Percentiles rank a stretch among this genome's conserved stretches.
These are phyloP conservation scores for Drosophila vallismaia DNA, from an alignment of 2,888 invertebrate species.

Conservation along the genomic window DNA sequence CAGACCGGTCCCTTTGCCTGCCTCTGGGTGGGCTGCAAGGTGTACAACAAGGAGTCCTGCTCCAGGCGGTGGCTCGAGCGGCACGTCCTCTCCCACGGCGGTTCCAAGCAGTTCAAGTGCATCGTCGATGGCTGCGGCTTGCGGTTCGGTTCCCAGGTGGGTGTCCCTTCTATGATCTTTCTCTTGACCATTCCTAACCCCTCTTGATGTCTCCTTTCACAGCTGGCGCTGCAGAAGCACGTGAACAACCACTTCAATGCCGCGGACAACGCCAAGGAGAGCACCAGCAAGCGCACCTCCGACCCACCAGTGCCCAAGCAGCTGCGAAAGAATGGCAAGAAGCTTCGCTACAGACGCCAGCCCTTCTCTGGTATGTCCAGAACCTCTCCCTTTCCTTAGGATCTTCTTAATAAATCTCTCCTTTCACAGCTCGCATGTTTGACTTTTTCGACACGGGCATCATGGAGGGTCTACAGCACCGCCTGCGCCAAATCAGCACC, in stretches of 20 bases:
- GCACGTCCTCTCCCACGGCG: constrained; percentile 95
- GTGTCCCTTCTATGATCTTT: constrained; percentile 50
- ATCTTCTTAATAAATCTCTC: neutral
- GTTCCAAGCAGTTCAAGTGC: constrained; percentile 97
- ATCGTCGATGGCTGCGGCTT: constrained; percentile 97
- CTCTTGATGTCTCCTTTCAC: neutral
- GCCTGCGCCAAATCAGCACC: constrained; percentile 88
- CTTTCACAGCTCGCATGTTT: constrained; percentile 92
- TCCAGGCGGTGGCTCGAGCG: constrained; percentile 96
- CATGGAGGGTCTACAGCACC: constrained; percentile 96
- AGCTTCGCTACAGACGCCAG: constrained; percentile 92
- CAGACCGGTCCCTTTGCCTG: constrained; percentile 95
- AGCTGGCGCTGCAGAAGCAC: constrained; percentile 92
- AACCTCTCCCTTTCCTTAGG: constrained; percentile 28
- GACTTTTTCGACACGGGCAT: constrained; percentile 96
- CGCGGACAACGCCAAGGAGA: constrained; percentile 84
- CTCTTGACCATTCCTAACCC: too few relatives aligned
- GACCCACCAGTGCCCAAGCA: constrained; percentile 91
- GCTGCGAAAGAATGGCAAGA: constrained; percentile 94
- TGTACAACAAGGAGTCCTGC: constrained; percentile 95
- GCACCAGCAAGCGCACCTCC: constrained; percentile 88
- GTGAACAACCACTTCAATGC: constrained; percentile 95
- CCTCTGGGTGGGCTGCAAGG: constrained; percentile 97
- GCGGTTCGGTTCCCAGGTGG: constrained; percentile 93
- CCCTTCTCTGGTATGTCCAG: constrained; percentile 91